Evolutionary conservation across 2,888 invertebrate genomes (phyloP).

Genomic region (Meteorus colon): DNA sequence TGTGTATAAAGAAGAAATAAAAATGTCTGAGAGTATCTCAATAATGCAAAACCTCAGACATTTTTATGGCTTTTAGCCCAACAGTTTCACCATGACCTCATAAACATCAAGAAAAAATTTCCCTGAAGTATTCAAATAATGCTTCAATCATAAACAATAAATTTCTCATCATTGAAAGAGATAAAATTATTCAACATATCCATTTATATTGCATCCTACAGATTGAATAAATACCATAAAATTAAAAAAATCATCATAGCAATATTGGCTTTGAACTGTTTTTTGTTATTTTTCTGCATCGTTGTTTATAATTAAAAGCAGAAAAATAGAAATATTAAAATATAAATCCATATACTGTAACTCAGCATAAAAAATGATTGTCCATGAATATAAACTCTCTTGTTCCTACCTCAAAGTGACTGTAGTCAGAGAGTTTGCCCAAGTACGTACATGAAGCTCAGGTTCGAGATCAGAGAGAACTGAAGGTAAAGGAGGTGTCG

Average conservation of each 20-base stretch:
- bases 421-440: not conserved
- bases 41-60: no score
- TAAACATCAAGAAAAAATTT: no score
- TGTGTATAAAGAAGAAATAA: no score
- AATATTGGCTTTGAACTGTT: not conserved
- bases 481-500: slow-evolving; percentile 6
- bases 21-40: no score
- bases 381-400: slow-evolving; percentile 18
- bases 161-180: no score
- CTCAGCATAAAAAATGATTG: slow-evolving; percentile 1
- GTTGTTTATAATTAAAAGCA: not conserved
- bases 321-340: slow-evolving; percentile 2
- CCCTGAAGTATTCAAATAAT: no score
- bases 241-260: not conserved
- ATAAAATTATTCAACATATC: no score
- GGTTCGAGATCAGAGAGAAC: slow-evolving; percentile 25
- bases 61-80: no score
- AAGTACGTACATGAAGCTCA: not conserved
- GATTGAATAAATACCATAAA: no score
- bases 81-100: no score
- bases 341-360: slow-evolving; percentile 23
- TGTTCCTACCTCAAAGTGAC: slow-evolving; percentile 5
- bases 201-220: no score
- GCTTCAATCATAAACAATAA: no score
- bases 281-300: not conserved